A percentile compares a stretch with the other conserved stretches of the same genome.
These are phyloP conservation scores for Cephus rjabovi DNA, from an alignment of 2,888 invertebrate genomes.

Conservation along the genomic window DNA sequence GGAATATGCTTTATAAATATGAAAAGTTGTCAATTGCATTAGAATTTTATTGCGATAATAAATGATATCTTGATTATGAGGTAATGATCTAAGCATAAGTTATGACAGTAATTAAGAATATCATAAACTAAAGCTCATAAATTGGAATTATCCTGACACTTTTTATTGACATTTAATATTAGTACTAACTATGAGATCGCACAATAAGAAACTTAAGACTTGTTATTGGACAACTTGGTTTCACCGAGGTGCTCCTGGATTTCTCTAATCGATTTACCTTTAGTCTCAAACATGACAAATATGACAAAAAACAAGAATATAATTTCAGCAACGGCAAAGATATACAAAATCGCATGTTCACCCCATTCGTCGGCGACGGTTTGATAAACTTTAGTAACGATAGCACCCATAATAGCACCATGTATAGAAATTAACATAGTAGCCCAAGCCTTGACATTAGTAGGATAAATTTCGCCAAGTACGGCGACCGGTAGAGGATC, in stretches of 20 bases:
- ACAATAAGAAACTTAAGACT: no score
- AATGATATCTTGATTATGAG: no score
- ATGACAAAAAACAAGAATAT: neutral
- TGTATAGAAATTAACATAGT: conserved; percentile 17
- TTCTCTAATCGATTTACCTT: conserved; percentile 25
- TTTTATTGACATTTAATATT: no score
- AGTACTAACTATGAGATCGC: no score
- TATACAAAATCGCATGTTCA: conserved; percentile 24
- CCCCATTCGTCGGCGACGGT: conserved; percentile 14
- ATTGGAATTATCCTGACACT: no score
- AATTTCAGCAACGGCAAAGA: conserved; percentile 18
- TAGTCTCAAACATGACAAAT: conserved; percentile 35
- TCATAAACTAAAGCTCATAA: no score
- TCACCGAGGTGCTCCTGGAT: conserved; percentile 26
- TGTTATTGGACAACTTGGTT: neutral
- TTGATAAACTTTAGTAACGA: conserved; percentile 23
- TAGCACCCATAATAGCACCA: conserved; percentile 18
- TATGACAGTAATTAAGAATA: no score
- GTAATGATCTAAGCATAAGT: no score
- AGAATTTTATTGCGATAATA: no score
- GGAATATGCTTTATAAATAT: no score
- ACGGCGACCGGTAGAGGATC: conserved; percentile 24
- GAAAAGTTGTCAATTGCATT: no score
- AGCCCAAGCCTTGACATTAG: conserved; percentile 31
- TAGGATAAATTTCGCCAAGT: conserved; percentile 32